A percentile compares a stretch with the other conserved stretches of the same genome.
Evolutionary conservation across 2,797 vertebrate genomes (phyloP).

Genomic region (Cossypha niveicapilla): DNA sequence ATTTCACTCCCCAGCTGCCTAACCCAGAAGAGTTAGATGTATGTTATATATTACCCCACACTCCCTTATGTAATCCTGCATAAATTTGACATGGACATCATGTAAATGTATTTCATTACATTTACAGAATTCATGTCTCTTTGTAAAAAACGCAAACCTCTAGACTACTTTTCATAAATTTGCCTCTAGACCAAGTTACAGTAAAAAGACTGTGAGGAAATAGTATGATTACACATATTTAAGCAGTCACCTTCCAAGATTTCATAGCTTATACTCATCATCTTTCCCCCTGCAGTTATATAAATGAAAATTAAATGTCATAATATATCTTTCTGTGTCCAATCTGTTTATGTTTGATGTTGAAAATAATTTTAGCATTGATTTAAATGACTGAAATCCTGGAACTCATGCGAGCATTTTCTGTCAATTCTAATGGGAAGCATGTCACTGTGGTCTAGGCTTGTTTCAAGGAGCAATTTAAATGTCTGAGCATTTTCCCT

Average conservation of each 20-base stretch:
- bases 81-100: not conserved
- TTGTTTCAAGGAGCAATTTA: conserved; percentile 41
- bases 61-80: not conserved
- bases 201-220: not conserved
- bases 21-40: not conserved
- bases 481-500: conserved; percentile 36
- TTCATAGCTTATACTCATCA: not conserved
- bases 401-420: not conserved
- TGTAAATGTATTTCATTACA: not conserved
- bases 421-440: not conserved
- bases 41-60: not conserved
- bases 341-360: not conserved
- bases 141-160: not conserved
- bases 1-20: not conserved
- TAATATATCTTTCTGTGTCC: not conserved
- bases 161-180: not conserved
- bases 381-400: conserved; percentile 17
- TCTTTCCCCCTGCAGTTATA: not conserved
- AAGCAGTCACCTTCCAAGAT: not conserved
- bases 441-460: not conserved
- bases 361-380: not conserved
- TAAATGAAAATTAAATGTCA: not conserved
- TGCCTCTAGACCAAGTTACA: not conserved
- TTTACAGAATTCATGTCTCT: not conserved
- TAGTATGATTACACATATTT: not conserved